A percentile compares a stretch with the other conserved stretches of the same genome.
Evolutionary conservation across 2,888 invertebrate species (phyloP).

Genomic region (Embidobia sp.): DNA sequence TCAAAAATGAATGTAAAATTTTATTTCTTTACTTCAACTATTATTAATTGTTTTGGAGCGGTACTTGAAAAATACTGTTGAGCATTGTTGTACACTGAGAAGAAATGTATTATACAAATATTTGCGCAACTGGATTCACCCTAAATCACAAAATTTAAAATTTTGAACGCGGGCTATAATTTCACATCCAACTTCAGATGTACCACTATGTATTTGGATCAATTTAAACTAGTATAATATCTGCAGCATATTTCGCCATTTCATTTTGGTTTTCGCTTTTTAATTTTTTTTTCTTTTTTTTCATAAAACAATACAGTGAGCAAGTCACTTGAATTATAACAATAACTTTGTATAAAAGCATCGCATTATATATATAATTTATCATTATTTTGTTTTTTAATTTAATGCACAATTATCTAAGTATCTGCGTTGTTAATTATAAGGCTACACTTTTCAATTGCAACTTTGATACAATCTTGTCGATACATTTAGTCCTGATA

Average conservation of each 20-base stretch:
- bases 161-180: conserved; percentile 10
- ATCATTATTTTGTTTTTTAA: conserved; percentile 5
- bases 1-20: too few relatives aligned
- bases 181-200: conserved; percentile 5
- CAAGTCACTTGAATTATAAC: conserved; percentile 36
- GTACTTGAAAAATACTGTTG: conserved; percentile 8
- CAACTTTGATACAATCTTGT: conserved; percentile 2
- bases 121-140: too few relatives aligned
- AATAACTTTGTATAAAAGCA: conserved; percentile 53
- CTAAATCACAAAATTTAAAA: conserved; percentile 31
- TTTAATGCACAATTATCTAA: conserved; percentile 40
- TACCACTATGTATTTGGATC: background rate
- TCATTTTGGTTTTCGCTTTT: background rate
- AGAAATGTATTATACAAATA: too few relatives aligned
- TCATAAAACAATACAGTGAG: conserved; percentile 25
- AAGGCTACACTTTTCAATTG: conserved; percentile 49
- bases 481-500: conserved; percentile 6
- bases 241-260: conserved; percentile 1
- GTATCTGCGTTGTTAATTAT: conserved; percentile 55
- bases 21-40: too few relatives aligned
- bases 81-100: conserved; percentile 2
- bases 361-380: conserved; percentile 38
- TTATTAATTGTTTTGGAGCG: too few relatives aligned
- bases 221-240: conserved; percentile 23
- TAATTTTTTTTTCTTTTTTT: conserved; percentile 2